Evolutionary conservation across 2,888 invertebrate species (phyloP).

Genomic region (Campoplex capitator): DNA sequence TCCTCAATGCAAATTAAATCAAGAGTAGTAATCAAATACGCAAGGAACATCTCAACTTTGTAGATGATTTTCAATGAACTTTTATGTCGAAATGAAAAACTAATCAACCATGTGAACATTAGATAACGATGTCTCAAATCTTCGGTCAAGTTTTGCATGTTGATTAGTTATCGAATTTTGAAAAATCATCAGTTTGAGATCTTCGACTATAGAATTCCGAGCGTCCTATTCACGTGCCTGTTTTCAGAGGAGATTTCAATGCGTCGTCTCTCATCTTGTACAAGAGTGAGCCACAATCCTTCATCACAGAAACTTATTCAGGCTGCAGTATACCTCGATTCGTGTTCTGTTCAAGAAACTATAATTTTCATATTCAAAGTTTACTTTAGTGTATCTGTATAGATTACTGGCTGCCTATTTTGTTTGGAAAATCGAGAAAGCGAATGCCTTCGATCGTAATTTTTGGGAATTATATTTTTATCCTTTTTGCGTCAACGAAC

Average conservation of each 20-base stretch:
- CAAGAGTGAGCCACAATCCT: background rate
- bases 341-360: background rate
- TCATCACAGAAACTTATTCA: background rate
- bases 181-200: background rate
- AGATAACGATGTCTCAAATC: no score
- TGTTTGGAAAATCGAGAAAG: background rate
- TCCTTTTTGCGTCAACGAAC: no score
- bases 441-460: background rate
- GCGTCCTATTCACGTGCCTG: conserved; percentile 41
- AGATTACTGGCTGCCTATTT: background rate
- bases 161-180: background rate
- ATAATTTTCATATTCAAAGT: background rate
- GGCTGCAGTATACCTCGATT: background rate
- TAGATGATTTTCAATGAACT: background rate
- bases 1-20: no score
- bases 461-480: background rate
- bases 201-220: conserved; percentile 35
- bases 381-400: no score
- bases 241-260: conserved; percentile 65
- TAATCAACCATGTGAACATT: no score
- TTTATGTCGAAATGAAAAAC: no score
- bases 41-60: background rate
- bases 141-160: no score
- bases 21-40: no score
- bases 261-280: conserved; percentile 49